Conservation (phyloP, 2,888 invertebrate species). For the Acleris literana region DNA sequence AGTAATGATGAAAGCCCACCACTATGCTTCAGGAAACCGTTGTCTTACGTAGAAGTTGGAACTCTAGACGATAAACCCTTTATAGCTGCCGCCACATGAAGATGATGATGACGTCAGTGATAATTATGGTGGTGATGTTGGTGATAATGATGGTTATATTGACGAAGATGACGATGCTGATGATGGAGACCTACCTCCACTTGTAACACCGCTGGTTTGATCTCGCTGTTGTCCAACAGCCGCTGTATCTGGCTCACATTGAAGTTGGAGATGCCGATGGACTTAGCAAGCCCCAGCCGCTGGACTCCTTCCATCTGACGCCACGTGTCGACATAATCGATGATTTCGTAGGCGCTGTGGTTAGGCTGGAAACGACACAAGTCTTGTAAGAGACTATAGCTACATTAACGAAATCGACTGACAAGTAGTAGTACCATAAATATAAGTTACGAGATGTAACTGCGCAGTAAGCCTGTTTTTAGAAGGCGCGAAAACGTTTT, state of each 20-base stretch:
- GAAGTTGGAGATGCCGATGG: slow-evolving; percentile 89
- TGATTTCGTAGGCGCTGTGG: slow-evolving; percentile 63
- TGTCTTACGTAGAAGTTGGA: too few species aligned
- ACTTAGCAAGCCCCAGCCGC: slow-evolving; percentile 85
- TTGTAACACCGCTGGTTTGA: slow-evolving; percentile 86
- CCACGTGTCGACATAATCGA: slow-evolving; percentile 89
- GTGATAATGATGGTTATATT: background rate
- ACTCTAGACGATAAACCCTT: too few species aligned
- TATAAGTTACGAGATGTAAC: too few species aligned
- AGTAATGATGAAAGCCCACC: too few species aligned
- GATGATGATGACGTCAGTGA: background rate
- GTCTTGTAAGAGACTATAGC: too few species aligned
- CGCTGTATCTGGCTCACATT: slow-evolving; percentile 88
- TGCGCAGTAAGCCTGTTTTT: too few species aligned
- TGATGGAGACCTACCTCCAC: slow-evolving; percentile 62
- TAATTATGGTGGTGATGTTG: background rate
- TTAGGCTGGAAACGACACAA: slow-evolving; percentile 50
- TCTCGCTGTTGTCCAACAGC: slow-evolving; percentile 81
- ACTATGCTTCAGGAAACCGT: too few species aligned
- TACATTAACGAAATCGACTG: too few species aligned
- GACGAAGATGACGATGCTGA: background rate
- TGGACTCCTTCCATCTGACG: slow-evolving; percentile 88
- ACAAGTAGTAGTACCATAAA: too few species aligned
- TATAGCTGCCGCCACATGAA: too few species aligned
- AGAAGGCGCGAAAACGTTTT: too few species aligned